These are phyloP conservation scores for Medauroidea extradentata DNA, from an alignment of 1,140 invertebrate genomes.

Conservation along the genomic window DNA sequence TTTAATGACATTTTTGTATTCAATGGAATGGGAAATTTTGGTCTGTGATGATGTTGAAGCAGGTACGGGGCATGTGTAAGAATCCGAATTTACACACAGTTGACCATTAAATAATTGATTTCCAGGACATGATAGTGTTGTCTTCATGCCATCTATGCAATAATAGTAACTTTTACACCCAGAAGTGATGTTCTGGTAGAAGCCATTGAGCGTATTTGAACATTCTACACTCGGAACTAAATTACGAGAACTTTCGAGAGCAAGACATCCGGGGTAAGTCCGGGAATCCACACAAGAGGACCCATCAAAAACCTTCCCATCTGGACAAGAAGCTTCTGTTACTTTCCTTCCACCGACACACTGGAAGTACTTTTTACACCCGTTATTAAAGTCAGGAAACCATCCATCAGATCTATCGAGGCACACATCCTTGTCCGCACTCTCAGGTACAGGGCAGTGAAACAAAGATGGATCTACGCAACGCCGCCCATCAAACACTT, in stretches of 20 bases:
- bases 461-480: slow-evolving; percentile 41
- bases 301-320: slow-evolving; percentile 38
- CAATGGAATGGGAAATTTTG: background rate
- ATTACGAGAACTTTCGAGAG: background rate
- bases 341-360: slow-evolving; percentile 46
- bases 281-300: slow-evolving; percentile 29
- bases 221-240: background rate
- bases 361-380: slow-evolving; percentile 52
- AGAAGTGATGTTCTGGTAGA: slow-evolving; percentile 48
- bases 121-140: slow-evolving; percentile 28
- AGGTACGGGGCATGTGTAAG: slow-evolving; percentile 45
- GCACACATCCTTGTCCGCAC: slow-evolving; percentile 16
- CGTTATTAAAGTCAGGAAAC: slow-evolving; percentile 46
- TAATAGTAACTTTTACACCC: slow-evolving; percentile 53
- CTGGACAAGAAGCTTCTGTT: slow-evolving; percentile 25
- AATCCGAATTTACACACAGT: slow-evolving; percentile 45
- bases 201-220: slow-evolving; percentile 39
- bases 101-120: slow-evolving; percentile 49
- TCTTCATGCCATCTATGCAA: slow-evolving; percentile 47
- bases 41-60: background rate
- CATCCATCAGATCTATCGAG: slow-evolving; percentile 48
- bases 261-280: background rate
- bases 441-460: slow-evolving; percentile 19
- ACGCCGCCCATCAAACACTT: slow-evolving; percentile 50
- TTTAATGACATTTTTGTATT: no score